Conservation (phyloP, 1,140 invertebrate genomes). For the Stegodyphus dumicola region DNA sequence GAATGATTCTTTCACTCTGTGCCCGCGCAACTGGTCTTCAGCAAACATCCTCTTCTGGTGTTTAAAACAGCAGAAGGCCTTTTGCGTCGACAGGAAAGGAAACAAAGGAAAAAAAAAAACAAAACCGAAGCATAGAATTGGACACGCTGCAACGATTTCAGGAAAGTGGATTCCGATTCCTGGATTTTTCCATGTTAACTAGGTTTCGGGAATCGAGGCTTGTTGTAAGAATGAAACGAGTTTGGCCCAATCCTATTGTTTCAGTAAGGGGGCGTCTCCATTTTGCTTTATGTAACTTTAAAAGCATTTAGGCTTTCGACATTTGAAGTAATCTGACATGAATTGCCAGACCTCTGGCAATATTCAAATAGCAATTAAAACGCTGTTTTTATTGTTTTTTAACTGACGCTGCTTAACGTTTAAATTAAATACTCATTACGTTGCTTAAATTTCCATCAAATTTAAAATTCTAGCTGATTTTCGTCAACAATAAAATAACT, state of each 20-base stretch:
- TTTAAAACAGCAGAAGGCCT: conserved; percentile 1
- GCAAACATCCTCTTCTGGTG: conserved; percentile 9
- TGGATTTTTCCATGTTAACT: conserved; percentile 36
- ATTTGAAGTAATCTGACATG: too few relatives aligned
- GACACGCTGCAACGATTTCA: conserved; percentile 38
- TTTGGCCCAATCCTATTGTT: background rate
- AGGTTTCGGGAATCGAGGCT: conserved; percentile 17
- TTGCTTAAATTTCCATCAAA: too few relatives aligned
- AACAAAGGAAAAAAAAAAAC: background rate
- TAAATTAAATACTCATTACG: too few relatives aligned
- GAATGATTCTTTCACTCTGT: background rate
- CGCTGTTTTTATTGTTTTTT: too few relatives aligned
- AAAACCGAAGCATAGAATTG: conserved; percentile 8
- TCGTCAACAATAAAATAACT: too few relatives aligned
- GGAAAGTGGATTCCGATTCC: conserved; percentile 35
- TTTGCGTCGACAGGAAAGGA: background rate
- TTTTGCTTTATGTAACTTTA: too few relatives aligned
- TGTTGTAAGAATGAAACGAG: conserved; percentile 27
- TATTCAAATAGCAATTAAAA: too few relatives aligned
- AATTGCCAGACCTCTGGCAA: too few relatives aligned
- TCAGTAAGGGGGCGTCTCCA: background rate
- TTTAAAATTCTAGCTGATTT: too few relatives aligned
- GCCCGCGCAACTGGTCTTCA: conserved; percentile 9
- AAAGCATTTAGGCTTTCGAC: too few relatives aligned
- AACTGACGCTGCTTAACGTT: too few relatives aligned